Base-by-base conservation (phyloP, 2,888 invertebrate species). In the Isotomurus palustris region DNA sequence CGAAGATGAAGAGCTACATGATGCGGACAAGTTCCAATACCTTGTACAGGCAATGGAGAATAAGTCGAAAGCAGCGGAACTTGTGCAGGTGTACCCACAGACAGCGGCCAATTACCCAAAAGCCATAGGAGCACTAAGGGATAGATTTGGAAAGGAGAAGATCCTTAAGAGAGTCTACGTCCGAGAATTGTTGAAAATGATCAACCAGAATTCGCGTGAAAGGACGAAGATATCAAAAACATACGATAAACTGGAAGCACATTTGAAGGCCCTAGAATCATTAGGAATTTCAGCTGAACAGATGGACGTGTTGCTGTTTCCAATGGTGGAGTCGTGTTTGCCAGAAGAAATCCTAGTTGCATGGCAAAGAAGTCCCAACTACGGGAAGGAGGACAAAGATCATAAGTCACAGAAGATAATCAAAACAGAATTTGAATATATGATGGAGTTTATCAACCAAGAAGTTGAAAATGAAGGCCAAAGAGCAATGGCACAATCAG, bases 321-420 rank as follows among this genome's bases (percentile, higher is more conserved):
- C 62, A 6, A 12, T 59, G 27, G 62, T 60, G 35, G 57, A 54
- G 38, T 60, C 60, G 8, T 44, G 59, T 29, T 40, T 60, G 14
- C 59, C 59, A 8, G 62, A 60, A 24, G 62, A 62, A 5, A 24
- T 57, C 10, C 12, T 63, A 10, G 19, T n/a, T 19, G 53, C 50
- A 2, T 60, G 52, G 56, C 49, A 53, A 35, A 17, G 60, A 36
- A 48, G 29, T 28, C 27, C 55, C 2, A 44, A n/a, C 47, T 35
- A 4, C 14, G 53, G 45, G 36, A 24, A 36, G 14, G 28, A 8
- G 1, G 53, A 41, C 36, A 28, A 36, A 14, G 17, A 4, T 2
- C 32, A 35, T 17, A 47, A 53, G 6, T 35, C 44, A 5, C 38
- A 28, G 14, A 55, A 24, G 8, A 8, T 24, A 12, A 12, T 24